Evolutionary conservation across 1,140 invertebrate species (phyloP).

Genomic region (Drosophila sturtevanti): DNA sequence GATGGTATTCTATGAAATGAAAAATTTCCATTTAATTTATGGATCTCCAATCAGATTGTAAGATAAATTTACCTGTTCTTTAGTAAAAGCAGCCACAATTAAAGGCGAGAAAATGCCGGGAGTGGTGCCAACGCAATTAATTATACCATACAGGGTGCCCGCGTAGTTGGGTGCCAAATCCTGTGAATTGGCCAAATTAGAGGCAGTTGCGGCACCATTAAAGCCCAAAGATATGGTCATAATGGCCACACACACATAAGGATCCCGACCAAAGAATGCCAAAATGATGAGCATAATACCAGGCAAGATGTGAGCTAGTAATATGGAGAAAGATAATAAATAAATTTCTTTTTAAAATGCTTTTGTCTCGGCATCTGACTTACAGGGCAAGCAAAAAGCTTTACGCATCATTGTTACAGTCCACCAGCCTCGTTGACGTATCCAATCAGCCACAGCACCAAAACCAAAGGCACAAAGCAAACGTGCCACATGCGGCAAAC

Average conservation of each 20-base stretch:
- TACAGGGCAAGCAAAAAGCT: constrained; percentile 88
- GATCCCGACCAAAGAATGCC: constrained; percentile 87
- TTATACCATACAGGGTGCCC: constrained; percentile 89
- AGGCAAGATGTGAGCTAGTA: constrained; percentile 88
- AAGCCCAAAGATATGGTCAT: constrained; percentile 90
- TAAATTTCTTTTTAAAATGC: neutral
- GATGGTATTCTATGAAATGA: constrained; percentile 86
- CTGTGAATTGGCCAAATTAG: constrained; percentile 92
- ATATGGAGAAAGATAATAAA: constrained; percentile 50
- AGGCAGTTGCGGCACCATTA: constrained; percentile 92
- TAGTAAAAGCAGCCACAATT: constrained; percentile 87
- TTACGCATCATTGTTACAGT: constrained; percentile 87
- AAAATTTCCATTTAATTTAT: too few species aligned
- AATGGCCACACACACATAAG: constrained; percentile 85
- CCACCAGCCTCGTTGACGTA: constrained; percentile 85
- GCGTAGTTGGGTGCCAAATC: constrained; percentile 88
- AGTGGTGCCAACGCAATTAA: constrained; percentile 89
- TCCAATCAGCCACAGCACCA: constrained; percentile 86
- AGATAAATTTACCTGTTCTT: constrained; percentile 84
- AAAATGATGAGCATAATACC: constrained; percentile 86
- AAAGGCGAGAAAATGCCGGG: constrained; percentile 89
- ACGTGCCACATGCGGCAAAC: constrained; percentile 87
- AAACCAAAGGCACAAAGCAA: constrained; percentile 87
- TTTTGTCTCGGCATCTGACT: constrained; percentile 64
- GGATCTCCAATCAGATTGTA: neutral